phyloP scores from a whole-genome alignment of 2,113 vertebrate genomes.

The Indicator indicator region DNA sequence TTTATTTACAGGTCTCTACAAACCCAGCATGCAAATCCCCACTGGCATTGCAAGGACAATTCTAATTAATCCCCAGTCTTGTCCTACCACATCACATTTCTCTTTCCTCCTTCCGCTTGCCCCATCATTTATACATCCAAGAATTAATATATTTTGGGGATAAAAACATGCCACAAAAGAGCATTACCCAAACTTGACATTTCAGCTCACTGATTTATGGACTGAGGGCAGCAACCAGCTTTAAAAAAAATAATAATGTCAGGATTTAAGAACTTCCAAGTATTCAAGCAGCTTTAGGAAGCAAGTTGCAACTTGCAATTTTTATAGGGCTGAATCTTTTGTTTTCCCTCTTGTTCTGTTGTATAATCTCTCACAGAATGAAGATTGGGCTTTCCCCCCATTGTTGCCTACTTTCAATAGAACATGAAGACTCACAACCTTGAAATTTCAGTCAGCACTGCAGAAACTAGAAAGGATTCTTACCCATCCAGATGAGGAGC shows the following conservation, averaged over 20 bases:
- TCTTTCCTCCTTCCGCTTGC: not conserved
- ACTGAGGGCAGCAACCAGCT: not conserved
- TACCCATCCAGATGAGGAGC: slow-evolving; percentile 97
- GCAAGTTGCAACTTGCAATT: not conserved
- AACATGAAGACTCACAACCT: not conserved
- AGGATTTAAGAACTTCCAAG: not conserved
- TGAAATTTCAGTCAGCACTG: not conserved
- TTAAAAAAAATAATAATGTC: not conserved
- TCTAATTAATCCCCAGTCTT: not conserved
- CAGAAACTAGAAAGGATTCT: slow-evolving; percentile 12
- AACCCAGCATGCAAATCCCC: not conserved
- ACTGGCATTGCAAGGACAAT: not conserved
- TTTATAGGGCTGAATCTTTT: not conserved
- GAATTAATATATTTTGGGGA: not conserved
- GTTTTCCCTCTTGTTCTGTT: not conserved
- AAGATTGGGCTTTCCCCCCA: not conserved
- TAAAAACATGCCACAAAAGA: not conserved
- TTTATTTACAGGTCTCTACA: not conserved
- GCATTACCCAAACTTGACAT: not conserved
- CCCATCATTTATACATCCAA: not conserved
- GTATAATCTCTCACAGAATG: not conserved
- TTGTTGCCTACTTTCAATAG: not conserved
- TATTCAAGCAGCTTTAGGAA: not conserved
- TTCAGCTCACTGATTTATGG: not conserved
- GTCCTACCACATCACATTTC: not conserved